Conservation (phyloP, 1,140 invertebrate species). For the Drosophila orena region DNA sequence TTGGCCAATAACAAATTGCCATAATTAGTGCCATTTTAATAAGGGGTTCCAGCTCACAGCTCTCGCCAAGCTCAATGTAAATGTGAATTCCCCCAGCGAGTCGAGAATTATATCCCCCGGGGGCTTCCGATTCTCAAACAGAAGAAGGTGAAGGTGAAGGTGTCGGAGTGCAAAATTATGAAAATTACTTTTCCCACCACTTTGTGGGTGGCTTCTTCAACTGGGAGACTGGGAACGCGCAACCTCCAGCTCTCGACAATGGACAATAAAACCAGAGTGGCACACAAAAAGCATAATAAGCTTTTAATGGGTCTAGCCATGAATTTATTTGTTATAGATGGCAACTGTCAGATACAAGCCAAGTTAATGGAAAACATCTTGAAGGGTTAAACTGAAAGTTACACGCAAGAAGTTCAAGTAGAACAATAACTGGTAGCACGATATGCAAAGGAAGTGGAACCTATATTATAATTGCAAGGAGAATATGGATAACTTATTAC, state of each 20-base stretch:
- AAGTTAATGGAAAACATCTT: conserved; percentile 24
- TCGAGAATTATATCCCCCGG: conserved; percentile 16
- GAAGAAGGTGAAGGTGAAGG: conserved; percentile 53
- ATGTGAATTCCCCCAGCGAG: conserved; percentile 29
- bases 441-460: conserved; percentile 9
- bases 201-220: conserved; percentile 61
- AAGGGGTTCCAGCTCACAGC: conserved; percentile 26
- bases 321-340: conserved; percentile 69
- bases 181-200: conserved; percentile 62
- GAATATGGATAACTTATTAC: background rate
- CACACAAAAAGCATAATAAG: conserved; percentile 57
- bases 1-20: conserved; percentile 70
- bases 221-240: conserved; percentile 47
- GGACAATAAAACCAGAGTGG: conserved; percentile 63
- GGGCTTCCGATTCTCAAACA: conserved; percentile 16
- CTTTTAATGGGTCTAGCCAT: conserved; percentile 58
- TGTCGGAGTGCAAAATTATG: conserved; percentile 72
- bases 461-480: background rate
- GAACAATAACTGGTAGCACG: conserved; percentile 4
- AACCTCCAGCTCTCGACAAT: conserved; percentile 47
- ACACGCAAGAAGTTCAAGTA: conserved; percentile 9
- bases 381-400: conserved; percentile 19
- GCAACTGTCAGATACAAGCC: conserved; percentile 38
- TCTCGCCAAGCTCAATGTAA: conserved; percentile 38
- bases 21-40: conserved; percentile 71